Percentiles rank a stretch among this genome's conserved stretches.
phyloP scores from a whole-genome alignment of 2,888 invertebrate species.

The Nemotelus pantherinus region DNA sequence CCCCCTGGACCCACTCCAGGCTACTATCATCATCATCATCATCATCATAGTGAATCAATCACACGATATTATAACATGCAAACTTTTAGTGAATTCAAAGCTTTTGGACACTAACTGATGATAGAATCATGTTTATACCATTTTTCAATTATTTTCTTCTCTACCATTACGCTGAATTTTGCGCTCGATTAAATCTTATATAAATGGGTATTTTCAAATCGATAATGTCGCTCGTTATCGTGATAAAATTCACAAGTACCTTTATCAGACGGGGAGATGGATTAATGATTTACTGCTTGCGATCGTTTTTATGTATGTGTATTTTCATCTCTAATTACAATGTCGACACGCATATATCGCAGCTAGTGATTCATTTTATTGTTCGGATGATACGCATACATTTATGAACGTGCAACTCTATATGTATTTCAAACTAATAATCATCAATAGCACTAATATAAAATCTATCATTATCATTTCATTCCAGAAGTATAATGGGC shows the following conservation, averaged over 20 bases:
- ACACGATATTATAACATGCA: too few relatives aligned
- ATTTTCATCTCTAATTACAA: neutral
- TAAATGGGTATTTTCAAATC: neutral
- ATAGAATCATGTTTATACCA: too few relatives aligned
- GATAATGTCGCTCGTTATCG: slow-evolving; percentile 5
- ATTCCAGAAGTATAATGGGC: slow-evolving; percentile 15
- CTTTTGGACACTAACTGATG: too few relatives aligned
- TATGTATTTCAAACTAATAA: too few relatives aligned
- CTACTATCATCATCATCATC: too few relatives aligned
- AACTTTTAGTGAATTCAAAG: too few relatives aligned
- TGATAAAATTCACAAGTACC: neutral
- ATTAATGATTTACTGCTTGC: slow-evolving; percentile 28
- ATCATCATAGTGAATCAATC: too few relatives aligned
- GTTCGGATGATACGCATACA: too few relatives aligned
- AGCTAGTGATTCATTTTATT: too few relatives aligned
- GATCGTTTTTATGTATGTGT: slow-evolving; percentile 19
- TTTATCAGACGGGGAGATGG: neutral
- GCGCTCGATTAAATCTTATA: neutral
- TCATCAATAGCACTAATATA: neutral
- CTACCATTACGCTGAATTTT: slow-evolving; percentile 12
- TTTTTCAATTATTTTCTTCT: neutral
- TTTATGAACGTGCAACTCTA: too few relatives aligned
- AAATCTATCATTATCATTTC: slow-evolving; percentile 19
- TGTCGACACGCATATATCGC: too few relatives aligned
- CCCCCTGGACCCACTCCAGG: too few relatives aligned